Base-by-base conservation (phyloP, 1,140 invertebrate genomes). In the Nebria ingens region DNA sequence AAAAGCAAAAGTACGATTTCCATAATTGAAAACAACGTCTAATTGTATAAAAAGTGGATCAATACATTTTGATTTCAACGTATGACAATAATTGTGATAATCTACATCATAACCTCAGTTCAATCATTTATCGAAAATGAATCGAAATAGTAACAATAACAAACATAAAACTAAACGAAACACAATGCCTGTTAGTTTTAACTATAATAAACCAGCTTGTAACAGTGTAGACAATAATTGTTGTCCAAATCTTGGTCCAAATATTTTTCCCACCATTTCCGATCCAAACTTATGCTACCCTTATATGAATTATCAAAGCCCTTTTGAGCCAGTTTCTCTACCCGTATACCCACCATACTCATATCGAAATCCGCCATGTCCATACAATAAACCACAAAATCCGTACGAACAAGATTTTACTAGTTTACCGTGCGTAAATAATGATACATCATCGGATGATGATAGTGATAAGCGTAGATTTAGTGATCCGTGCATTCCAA, bases 401-500 rank as follows among this genome's bases (percentile, higher is more conserved):
- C 56, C n/a, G 55, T 61, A 13, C 21, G 34, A 58, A 54, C n/a
- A 56, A 69, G 34, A 56, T 50, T 49, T 45, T 49, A 53, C 45
- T 59, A 25, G 53, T 64, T 59, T 79, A 49, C 77, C 78, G 19
- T 67, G 76, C 0, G 63, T 59, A 25, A 65, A 60, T 53, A 45
- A 58, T 21, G 66, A 68, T 51, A 55, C 13, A 13, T 11, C 19
- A 15, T 11, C n/a, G 21, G 19, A 60, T 40, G 61, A 62, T 53
- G 73, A 71, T 17, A 72, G 73, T 17, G 70, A 73, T 54, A 68
- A 65, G 55, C 65, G 78, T 34, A 67, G 77, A 54, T 79, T 76
- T 57, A 78, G 76, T 0, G 77, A 79, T 67, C 77, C 76, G 57
- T 77, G 78, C 0, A 55, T 79, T 13, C 76, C 76, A 19, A 71